Conservation (phyloP, 2,888 invertebrate genomes). For the Plemyria rubiginata region DNA sequence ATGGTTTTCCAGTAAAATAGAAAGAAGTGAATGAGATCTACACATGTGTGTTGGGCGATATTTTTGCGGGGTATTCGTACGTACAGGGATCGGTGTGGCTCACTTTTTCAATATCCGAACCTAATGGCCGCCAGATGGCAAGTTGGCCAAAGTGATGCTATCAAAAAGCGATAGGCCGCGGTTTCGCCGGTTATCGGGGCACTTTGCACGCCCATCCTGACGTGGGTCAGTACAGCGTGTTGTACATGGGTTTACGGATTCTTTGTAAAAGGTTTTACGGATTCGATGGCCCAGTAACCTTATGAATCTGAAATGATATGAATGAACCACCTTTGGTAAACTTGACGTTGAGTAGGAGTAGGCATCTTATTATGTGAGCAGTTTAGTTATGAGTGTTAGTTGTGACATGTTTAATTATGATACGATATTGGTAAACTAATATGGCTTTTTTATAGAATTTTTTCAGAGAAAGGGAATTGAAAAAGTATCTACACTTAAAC, state of each 20-base stretch:
- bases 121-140: conserved; percentile 84
- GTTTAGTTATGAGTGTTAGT: not conserved
- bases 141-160: conserved; percentile 84
- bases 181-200: conserved; percentile 80
- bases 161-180: conserved; percentile 84
- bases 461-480: no score
- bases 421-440: no score
- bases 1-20: conserved; percentile 21
- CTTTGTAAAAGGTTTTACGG: conserved; percentile 36
- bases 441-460: no score
- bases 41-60: conserved; percentile 40
- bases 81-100: conserved; percentile 60
- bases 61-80: conserved; percentile 50
- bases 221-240: conserved; percentile 71
- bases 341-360: conserved; percentile 34
- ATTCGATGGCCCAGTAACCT: conserved; percentile 28
- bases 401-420: no score
- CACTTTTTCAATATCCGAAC: conserved; percentile 83
- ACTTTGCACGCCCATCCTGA: conserved; percentile 76
- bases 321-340: conserved; percentile 21
- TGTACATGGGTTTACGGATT: conserved; percentile 65
- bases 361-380: not conserved
- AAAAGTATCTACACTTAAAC: not conserved
- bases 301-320: conserved; percentile 25
- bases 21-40: conserved; percentile 33